Percentiles rank a stretch among this genome's conserved stretches.
Conservation (phyloP, 1,140 invertebrate genomes). For the Papilio dardanus region DNA sequence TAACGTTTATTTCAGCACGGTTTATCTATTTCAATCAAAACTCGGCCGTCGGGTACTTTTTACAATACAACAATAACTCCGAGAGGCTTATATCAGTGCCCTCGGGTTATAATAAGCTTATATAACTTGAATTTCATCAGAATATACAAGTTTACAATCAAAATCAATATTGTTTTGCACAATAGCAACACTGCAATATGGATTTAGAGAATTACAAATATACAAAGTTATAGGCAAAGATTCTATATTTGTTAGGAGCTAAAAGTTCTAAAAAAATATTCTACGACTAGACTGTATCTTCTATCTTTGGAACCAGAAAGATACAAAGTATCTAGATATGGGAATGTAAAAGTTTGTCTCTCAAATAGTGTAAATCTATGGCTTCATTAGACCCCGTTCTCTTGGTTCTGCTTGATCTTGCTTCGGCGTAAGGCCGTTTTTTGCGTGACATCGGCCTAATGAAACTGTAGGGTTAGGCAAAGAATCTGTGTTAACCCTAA, state of each 20-base stretch:
- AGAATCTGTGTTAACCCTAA: not conserved
- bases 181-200: not conserved
- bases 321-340: too few species aligned
- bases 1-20: conserved; percentile 65
- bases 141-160: conserved; percentile 12
- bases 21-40: conserved; percentile 51
- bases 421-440: too few species aligned
- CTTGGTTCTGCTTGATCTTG: too few species aligned
- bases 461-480: too few species aligned
- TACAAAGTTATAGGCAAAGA: not conserved
- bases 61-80: conserved; percentile 18
- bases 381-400: too few species aligned
- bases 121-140: conserved; percentile 14
- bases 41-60: conserved; percentile 4
- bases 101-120: conserved; percentile 22
- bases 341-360: not conserved
- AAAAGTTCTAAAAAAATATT: not conserved
- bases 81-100: conserved; percentile 14
- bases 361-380: not conserved
- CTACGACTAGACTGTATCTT: not conserved
- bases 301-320: not conserved
- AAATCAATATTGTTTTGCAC: conserved; percentile 20
- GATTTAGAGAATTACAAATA: not conserved
- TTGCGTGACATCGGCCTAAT: too few species aligned
- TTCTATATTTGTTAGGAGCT: not conserved